Base-by-base conservation (phyloP, 2,797 vertebrate genomes). In the Miichthys miiuy region DNA sequence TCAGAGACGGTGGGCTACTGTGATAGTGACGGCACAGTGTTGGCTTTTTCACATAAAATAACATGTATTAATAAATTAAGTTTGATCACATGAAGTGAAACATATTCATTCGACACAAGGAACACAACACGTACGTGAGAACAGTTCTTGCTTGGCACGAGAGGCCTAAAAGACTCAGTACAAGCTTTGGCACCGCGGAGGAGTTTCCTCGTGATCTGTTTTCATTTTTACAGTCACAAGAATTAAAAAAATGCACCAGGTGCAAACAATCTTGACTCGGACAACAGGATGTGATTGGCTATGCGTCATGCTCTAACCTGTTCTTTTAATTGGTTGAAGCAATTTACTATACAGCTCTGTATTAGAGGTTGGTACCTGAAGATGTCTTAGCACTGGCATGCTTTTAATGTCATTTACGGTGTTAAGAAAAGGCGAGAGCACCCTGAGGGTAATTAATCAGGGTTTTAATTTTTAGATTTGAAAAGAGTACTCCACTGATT, bases 1-100 rank as follows among this genome's bases (percentile, higher is more conserved):
- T 21, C 46, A 74, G 62, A 70, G 61, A 50, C 23, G 74, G 56
- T 25, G 72, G 61, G 57, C 56, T 58, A 68, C 47, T 48, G 57
- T 48, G 66, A 84, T 74, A 73, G 76, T 18, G 54, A 82, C 47
- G 44, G 74, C 87, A 88, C 88, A 89, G 86, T 80, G 88, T 89
- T 67, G 85, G 82, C 62, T 83, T 86, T 69, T 79, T 77, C 77
- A 89, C 81, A 82, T 64, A 82, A 82, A 82, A 88, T 56, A 84
- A 83, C 68, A 83, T 55, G 66, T 72, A 86, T 90, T 78, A 92
- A 93, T 93, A 94, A 94, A 91, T 94, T 90, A 94, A 94, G 80
- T 77, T 25, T 23, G 68, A 85, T 77, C 87, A 87, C 83, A 75
- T 68, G 61, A 84, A 80, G 79, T 73, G 69, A 84, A 83, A 84